Base-by-base conservation (phyloP, 2,888 invertebrate species). In the Parapristionchus giblindavisi region DNA sequence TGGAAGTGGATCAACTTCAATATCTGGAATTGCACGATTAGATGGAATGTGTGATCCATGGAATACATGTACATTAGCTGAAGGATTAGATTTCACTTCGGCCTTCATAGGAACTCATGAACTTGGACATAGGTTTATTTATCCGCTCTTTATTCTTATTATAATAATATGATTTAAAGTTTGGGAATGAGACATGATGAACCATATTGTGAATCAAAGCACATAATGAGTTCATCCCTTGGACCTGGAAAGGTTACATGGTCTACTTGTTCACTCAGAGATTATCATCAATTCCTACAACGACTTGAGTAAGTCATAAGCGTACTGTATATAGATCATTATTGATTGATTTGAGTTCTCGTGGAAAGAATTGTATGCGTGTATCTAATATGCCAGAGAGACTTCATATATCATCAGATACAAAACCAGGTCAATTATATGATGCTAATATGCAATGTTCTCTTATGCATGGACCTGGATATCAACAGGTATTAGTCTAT, bases 161-260 rank as follows among this genome's bases (percentile, higher is more conserved):
- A 52, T 43, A 17, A 3, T 0, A 14, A 34, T 29, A 32, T 6
- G 6, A 43, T 14, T 76, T 82, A 60, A 76, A 83, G 86, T 74
- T 81, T 88, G 34, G 88, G 88, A 17, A 88, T 88, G 87, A 76
- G 85, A 27, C 88, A 88, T 81, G 88, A 88, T 76, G 88, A 88
- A 78, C 87, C 85, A 36, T 87, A 88, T 75, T 88, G 88, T 71
- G 78, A 81, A 29, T 82, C 83, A 58, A 84, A 79, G 66, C 85
- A 84, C 80, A 88, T 88, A 75, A 88, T 88, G 88, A 83, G 83
- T 60, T 80, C 85, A 11, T 85, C 85, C 17, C 77, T 88, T 65
- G 88, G 88, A 17, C 87, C 87, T 2, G 88, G 88, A 70, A 88
- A 88, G 78, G 86, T 87, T 72, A 87, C 87, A 17, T 87, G 87